phyloP scores from a whole-genome alignment of 2,113 vertebrate species.

The Eupsittula cactorum region DNA sequence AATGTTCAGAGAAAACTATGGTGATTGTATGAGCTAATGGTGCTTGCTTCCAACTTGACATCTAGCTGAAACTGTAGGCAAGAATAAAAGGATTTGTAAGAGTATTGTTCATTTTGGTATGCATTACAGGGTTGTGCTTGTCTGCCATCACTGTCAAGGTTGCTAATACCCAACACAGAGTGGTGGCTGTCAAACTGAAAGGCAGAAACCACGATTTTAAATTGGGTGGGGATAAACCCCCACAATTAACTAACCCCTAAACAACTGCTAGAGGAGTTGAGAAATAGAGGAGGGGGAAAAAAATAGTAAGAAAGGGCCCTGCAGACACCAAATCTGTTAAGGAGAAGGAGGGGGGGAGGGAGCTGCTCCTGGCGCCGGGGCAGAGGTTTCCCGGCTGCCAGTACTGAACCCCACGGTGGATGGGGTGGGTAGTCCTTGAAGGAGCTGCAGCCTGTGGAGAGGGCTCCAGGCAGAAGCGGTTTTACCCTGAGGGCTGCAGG shows the following conservation, averaged over 20 bases:
- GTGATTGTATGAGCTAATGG: not conserved
- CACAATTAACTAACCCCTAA: not conserved
- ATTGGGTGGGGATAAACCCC: not conserved
- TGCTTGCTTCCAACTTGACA: not conserved
- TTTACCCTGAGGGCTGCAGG: not conserved
- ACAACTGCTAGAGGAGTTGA: not conserved
- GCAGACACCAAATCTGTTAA: no score
- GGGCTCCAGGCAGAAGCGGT: rapidly evolving
- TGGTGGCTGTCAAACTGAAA: not conserved
- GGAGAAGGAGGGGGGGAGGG: not conserved
- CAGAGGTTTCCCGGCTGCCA: not conserved
- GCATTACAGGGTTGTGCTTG: rapidly evolving
- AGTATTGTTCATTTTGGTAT: not conserved
- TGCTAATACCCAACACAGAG: not conserved
- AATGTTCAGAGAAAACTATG: not conserved
- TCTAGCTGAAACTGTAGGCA: not conserved
- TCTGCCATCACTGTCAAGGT: not conserved
- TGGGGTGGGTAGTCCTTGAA: no score
- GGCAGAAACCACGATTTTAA: not conserved
- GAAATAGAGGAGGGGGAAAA: no score
- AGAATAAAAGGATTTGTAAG: not conserved
- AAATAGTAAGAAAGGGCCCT: no score
- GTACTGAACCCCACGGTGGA: rapidly evolving
- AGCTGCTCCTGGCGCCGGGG: rapidly evolving
- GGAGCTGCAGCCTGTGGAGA: not conserved